Evolutionary conservation across 2,797 vertebrate genomes (phyloP), one percentile per base, ranked within the genome.

Genomic region (Sebastes itinus): DNA sequence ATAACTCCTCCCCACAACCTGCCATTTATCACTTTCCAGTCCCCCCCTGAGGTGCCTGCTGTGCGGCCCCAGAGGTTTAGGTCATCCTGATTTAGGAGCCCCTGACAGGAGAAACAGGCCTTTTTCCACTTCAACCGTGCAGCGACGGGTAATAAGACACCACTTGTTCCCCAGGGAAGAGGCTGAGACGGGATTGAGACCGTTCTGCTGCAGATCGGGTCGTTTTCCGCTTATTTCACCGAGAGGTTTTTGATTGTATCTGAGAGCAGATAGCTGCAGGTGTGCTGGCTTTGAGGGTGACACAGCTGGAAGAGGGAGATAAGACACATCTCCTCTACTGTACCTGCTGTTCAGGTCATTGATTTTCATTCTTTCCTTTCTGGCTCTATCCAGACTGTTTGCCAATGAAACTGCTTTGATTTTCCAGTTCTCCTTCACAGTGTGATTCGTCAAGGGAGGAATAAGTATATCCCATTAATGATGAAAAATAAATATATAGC

Each of bases 71-170:
- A 72, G 32, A 86, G 75, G 80, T 71, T 91, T 81, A 88, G 87
- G 87, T 91, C 87, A 88, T 87, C 38, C 75, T 90, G 87, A 93
- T 94, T 92, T 92, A 93, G 75, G 84, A 87, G 80, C 74, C 84
- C 62, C 71, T 88, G 88, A 92, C 88, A 91, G 73, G 58, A 20
- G 56, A 92, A 64, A 89, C 68, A 66, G 77, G 49, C 33, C 58
- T 87, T 89, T 93, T 94, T 91, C 91, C 91, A 92, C 84, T 81
- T 75, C 77, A 86, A 14, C 80, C 69, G 73, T 84, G 84, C 82
- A 75, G 70, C 72, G 83, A 90, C 78, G 77, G 68, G 72, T 91
- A 91, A 93, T 87, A 75, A 84, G 88, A 92, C 80, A 86, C 90
- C 54, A 54, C 55, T 78, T 81, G 56, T 83, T 92, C 91, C 86